Evolutionary conservation across 2,888 invertebrate species (phyloP).

Genomic region (Athalia cordata): DNA sequence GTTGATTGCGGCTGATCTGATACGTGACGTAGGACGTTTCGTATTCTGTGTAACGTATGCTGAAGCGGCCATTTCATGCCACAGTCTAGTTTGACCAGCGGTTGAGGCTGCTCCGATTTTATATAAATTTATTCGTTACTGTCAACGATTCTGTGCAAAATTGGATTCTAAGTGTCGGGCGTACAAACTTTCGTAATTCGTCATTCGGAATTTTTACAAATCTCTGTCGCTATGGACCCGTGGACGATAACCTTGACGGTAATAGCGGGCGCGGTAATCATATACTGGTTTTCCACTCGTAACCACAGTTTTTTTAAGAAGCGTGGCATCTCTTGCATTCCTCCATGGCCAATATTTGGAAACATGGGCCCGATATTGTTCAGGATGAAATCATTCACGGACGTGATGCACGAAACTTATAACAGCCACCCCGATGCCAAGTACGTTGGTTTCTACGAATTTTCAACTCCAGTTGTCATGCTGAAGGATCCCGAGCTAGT

Average conservation of each 20-base stretch:
- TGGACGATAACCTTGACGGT: neutral
- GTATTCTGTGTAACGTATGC: too few relatives aligned
- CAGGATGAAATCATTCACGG: neutral
- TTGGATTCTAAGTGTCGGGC: too few relatives aligned
- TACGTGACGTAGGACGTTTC: too few relatives aligned
- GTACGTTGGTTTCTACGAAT: slow-evolving; percentile 36
- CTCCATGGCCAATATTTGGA: slow-evolving; percentile 10
- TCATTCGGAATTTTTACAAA: neutral
- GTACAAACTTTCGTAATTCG: too few relatives aligned
- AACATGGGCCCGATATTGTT: slow-evolving; percentile 5
- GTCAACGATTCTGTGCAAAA: too few relatives aligned
- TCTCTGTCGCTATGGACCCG: neutral
- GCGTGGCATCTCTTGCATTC: neutral
- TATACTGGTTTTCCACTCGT: slow-evolving; percentile 4
- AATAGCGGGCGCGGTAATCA: neutral
- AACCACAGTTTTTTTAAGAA: slow-evolving; percentile 9
- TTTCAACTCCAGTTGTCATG: neutral
- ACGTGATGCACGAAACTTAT: neutral
- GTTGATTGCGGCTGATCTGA: too few relatives aligned
- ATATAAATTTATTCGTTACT: too few relatives aligned
- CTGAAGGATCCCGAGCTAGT: slow-evolving; percentile 23
- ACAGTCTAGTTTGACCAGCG: too few relatives aligned
- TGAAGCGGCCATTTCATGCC: too few relatives aligned
- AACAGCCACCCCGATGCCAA: slow-evolving; percentile 4
- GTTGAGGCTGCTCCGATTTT: too few relatives aligned